These are phyloP conservation scores for Proterorhinus semilunaris DNA, from an alignment of 2,113 vertebrate species.

Conservation along the genomic window DNA sequence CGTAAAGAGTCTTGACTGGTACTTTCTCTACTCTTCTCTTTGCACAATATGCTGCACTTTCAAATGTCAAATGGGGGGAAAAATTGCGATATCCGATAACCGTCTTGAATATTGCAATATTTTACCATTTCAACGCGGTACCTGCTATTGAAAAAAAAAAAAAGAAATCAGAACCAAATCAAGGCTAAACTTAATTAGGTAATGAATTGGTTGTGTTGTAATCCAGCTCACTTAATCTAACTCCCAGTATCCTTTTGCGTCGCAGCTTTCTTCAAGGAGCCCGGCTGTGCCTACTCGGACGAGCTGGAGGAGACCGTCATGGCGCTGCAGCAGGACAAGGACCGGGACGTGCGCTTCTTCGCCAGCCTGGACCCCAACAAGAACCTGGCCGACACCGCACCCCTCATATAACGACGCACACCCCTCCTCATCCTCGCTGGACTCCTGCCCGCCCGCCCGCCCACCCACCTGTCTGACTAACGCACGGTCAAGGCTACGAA, in stretches of 20 bases:
- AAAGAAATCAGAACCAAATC: no score
- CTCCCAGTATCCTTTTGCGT: neutral
- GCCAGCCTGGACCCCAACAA: constrained; percentile 82
- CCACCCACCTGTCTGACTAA: constrained; percentile 60
- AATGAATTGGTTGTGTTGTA: no score
- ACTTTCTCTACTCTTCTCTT: no score
- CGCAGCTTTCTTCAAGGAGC: constrained; percentile 86
- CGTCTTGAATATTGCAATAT: no score
- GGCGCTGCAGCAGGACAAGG: constrained; percentile 84
- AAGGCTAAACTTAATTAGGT: no score
- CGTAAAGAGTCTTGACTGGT: no score
- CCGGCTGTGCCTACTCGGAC: constrained; percentile 85
- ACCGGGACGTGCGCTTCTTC: constrained; percentile 88
- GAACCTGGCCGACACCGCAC: constrained; percentile 66
- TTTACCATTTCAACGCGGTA: no score
- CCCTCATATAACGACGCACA: constrained; percentile 62
- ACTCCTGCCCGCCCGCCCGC: constrained; percentile 49
- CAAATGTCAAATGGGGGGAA: no score
- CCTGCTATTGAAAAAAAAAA: no score
- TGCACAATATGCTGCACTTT: no score
- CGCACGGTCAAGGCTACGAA: constrained; percentile 29
- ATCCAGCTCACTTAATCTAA: no score
- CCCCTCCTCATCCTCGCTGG: constrained; percentile 1
- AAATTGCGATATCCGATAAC: no score
- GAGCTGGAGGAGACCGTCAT: constrained; percentile 84